Base-by-base conservation (phyloP, 2,888 invertebrate species). In the Busseola fusca region DNA sequence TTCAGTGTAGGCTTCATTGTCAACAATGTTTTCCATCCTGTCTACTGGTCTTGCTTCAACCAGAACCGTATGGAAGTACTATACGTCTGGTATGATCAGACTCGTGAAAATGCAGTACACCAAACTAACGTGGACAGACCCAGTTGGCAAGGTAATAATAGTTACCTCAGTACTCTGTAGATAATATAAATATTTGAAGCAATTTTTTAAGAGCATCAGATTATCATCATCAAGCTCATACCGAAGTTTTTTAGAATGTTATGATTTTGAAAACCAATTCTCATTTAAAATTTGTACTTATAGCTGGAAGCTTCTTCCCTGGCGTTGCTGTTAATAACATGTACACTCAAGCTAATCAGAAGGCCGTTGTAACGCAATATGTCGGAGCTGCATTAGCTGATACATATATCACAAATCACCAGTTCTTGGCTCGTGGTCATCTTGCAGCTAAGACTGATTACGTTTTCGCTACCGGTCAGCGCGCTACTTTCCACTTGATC, bases 381-480 rank as follows among this genome's bases (percentile, higher is more conserved):
- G 91, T 95, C 0, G 95, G 95, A 6, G 74, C 86, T 6, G 81
- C 83, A 5, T 77, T 93, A 60, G 96, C 95, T 1, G 87, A 92
- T 34, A 93, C 93, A 79, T 96, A 96, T 81, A 91, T 97, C 3
- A 94, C 95, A 7, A 86, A 69, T 57, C 86, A 82, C 0, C 93
- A 92, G 84, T 94, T 96, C 80, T 86, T 97, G 64, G 89, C 97
- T 0, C 95, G 97, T 62, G 97, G 97, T 4, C 97, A 97, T 84
- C 90, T 97, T 57, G 91, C 96, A 0, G 96, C 97, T 1, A 97
- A 96, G 87, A 96, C 95, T n/a, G 97, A 97, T 89, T 97, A 96
- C 82, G 91, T 97, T n/a, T 97, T 95, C 81, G 96, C 96, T 0
- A 90, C 96, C 16, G 96, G 96, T 50, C 97, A 97, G 83, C 91